Base-by-base conservation (phyloP, 1,140 invertebrate genomes). In the Pemphigus obesinymphae region DNA sequence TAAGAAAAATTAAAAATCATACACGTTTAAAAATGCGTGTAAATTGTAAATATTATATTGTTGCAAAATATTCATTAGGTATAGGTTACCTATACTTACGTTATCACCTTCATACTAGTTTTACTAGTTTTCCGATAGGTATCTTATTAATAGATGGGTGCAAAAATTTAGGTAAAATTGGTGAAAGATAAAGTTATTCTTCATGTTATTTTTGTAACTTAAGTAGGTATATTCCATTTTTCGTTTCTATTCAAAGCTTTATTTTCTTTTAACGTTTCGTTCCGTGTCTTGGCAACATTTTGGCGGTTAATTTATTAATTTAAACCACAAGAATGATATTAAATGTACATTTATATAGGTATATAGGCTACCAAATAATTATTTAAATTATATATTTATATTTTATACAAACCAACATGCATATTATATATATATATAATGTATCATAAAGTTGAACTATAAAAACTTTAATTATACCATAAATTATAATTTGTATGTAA, bases 401-500 rank as follows among this genome's bases (percentile, higher is more conserved):
- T 53, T 34, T 10, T 17, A 6, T n/a, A n/a, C n/a, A n/a, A n/a
- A n/a, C n/a, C n/a, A n/a, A n/a, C n/a, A n/a, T n/a, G n/a, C n/a
- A n/a, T n/a, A n/a, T n/a, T n/a, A n/a, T n/a, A n/a, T n/a, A n/a
- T n/a, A n/a, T n/a, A n/a, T n/a, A n/a, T n/a, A n/a, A n/a, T n/a
- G n/a, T n/a, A 37, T 43, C 43, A 10, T 70, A 37, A 70, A 53
- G 15, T 53, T 40, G 50, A 15, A 13, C 23, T 26, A 29, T 70
- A 26, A 70, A 43, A 26, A 45, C 29, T 45, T 45, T 70, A 70
- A 70, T 70, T 45, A 29, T 23, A 26, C 68, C 17, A 70, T 70
- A 70, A 70, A 70, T 43, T 70, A 70, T 70, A 58, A 55, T 20
- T 55, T 23, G 7, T 55, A 70, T 70, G 68, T 45, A 45, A 45